Percentiles rank a stretch among this genome's conserved stretches.
These are phyloP conservation scores for Tromatobia lineatoria DNA, from an alignment of 2,888 invertebrate species.

Conservation along the genomic window DNA sequence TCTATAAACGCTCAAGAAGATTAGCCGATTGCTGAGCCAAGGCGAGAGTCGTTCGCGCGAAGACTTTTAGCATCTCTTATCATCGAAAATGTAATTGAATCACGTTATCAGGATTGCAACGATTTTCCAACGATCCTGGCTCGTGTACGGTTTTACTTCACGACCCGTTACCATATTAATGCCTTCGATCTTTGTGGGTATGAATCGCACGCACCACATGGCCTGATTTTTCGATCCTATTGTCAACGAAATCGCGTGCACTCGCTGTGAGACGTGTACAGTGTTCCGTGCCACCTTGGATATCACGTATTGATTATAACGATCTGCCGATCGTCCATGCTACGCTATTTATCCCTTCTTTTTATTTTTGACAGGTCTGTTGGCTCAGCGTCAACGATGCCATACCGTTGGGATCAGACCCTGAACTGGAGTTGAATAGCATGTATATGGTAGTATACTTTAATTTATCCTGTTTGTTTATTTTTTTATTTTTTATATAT, in stretches of 20 bases:
- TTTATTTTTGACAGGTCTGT: slow-evolving; percentile 52
- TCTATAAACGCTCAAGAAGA: slow-evolving; percentile 59
- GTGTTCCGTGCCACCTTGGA: slow-evolving; percentile 9
- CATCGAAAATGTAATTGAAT: slow-evolving; percentile 71
- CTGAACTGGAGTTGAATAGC: slow-evolving; percentile 47
- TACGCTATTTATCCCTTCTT: slow-evolving; percentile 33
- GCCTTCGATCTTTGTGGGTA: slow-evolving; percentile 25
- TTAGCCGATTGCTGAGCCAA: slow-evolving; percentile 13
- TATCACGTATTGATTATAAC: slow-evolving; percentile 37
- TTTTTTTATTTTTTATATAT: slow-evolving; percentile 9
- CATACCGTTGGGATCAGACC: slow-evolving; percentile 25
- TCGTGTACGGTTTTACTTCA: slow-evolving; percentile 46
- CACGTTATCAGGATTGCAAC: slow-evolving; percentile 69
- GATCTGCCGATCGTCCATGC: slow-evolving; percentile 37
- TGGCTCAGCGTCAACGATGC: slow-evolving; percentile 53
- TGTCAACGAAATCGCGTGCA: slow-evolving; percentile 37
- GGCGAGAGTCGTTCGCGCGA: slow-evolving; percentile 60
- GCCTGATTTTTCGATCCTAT: slow-evolving; percentile 44
- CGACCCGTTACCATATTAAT: slow-evolving; percentile 39
- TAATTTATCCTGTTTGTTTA: neutral
- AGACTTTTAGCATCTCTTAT: slow-evolving; percentile 65
- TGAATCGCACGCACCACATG: slow-evolving; percentile 1
- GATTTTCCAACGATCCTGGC: slow-evolving; percentile 65
- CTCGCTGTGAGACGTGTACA: slow-evolving; percentile 2
- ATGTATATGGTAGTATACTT: neutral